Conservation (phyloP, 2,113 vertebrate genomes). For the Burhinus bistriatus region DNA sequence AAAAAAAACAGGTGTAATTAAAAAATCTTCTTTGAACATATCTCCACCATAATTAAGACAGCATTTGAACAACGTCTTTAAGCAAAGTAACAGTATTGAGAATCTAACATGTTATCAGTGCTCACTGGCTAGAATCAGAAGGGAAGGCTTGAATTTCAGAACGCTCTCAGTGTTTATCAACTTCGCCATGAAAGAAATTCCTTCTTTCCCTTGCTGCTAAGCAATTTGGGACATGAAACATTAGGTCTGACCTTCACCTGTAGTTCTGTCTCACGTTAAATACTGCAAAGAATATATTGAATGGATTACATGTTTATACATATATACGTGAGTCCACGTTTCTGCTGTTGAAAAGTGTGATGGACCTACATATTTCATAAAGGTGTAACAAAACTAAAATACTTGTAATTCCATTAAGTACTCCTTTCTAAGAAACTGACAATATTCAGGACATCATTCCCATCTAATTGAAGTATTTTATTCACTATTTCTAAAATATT, state of each 20-base stretch:
- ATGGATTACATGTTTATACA: not conserved
- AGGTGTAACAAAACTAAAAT: not conserved
- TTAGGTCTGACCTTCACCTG: not conserved
- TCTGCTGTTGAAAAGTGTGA: not conserved
- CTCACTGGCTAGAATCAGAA: not conserved
- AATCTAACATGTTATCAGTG: not conserved
- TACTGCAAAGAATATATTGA: not conserved
- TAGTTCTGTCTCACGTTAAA: not conserved
- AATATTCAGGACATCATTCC: not conserved
- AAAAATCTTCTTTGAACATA: not conserved
- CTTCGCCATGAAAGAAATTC: not conserved
- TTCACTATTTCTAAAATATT: not conserved
- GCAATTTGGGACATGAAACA: not conserved
- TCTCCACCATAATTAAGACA: not conserved
- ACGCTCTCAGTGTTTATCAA: not conserved
- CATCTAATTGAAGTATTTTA: not conserved
- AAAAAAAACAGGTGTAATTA: not conserved
- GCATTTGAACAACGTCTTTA: not conserved
- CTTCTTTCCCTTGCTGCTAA: not conserved
- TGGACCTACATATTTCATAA: not conserved
- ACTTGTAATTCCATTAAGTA: not conserved
- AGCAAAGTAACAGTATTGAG: not conserved
- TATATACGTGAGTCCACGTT: rapidly evolving
- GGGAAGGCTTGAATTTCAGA: not conserved
- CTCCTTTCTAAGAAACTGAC: not conserved